Evolutionary conservation across 2,888 invertebrate species (phyloP).

Genomic region (Megaustenia siamemsis): DNA sequence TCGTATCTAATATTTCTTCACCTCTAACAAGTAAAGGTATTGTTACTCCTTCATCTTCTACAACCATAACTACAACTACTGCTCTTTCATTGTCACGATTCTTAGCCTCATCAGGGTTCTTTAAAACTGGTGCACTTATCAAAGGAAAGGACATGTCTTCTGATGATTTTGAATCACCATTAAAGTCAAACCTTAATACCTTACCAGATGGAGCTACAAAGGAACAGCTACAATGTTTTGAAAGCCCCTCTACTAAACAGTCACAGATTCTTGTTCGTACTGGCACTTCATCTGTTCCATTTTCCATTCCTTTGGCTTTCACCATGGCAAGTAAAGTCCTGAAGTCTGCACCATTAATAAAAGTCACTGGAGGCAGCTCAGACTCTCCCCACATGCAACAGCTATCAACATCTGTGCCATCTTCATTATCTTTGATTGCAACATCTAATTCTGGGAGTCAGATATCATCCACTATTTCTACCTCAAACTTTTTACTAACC

Average conservation of each 20-base stretch:
- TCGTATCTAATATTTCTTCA: neutral
- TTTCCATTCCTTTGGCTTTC: constrained; percentile 52
- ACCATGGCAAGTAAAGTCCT: constrained; percentile 52
- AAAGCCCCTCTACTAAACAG: constrained; percentile 30
- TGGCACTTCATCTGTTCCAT: constrained; percentile 50
- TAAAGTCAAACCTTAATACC: neutral
- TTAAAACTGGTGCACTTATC: constrained; percentile 5
- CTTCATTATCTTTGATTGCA: neutral
- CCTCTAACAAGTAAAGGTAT: neutral
- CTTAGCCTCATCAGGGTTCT: constrained; percentile 44
- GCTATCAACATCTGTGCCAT: constrained; percentile 65
- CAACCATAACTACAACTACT: constrained; percentile 30
- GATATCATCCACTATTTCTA: constrained; percentile 4
- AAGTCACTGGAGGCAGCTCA: constrained; percentile 4
- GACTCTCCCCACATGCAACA: constrained; percentile 74
- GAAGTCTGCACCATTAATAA: constrained; percentile 39
- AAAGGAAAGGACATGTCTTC: constrained; percentile 15
- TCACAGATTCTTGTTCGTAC: constrained; percentile 41
- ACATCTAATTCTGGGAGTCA: neutral
- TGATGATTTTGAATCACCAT: constrained; percentile 2
- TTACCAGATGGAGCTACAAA: neutral
- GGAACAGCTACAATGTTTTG: neutral
- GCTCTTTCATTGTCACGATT: constrained; percentile 43
- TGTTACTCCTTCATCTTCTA: neutral
- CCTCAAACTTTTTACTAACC: constrained; percentile 3